phyloP scores from a whole-genome alignment of 1,140 invertebrate genomes.

The Dolichoris vasculosae region DNA sequence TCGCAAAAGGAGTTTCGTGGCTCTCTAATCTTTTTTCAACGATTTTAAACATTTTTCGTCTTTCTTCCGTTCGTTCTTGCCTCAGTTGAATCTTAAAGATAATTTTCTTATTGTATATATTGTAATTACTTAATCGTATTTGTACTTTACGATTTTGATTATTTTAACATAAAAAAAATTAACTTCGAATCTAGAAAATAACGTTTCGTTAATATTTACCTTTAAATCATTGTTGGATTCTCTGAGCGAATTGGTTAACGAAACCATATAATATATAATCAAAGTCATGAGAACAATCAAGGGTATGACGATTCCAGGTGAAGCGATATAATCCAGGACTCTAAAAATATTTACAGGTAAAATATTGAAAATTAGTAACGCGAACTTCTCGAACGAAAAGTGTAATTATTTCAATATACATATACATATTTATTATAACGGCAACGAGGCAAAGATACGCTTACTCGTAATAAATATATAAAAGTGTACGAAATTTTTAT shows the following conservation, averaged over 20 bases:
- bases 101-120: neutral
- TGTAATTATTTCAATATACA: no score
- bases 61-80: conserved; percentile 92
- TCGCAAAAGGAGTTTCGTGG: conserved; percentile 78
- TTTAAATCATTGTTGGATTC: conserved; percentile 85
- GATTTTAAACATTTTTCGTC: conserved; percentile 93
- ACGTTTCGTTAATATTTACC: conserved; percentile 28
- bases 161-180: no score
- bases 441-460: no score
- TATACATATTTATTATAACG: no score
- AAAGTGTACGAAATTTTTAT: no score
- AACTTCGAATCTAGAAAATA: neutral
- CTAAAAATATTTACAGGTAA: conserved; percentile 73
- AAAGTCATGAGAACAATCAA: conserved; percentile 91
- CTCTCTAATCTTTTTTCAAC: conserved; percentile 80
- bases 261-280: conserved; percentile 96
- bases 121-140: no score
- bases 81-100: conserved; percentile 82
- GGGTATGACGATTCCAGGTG: conserved; percentile 95
- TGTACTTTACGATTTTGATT: no score
- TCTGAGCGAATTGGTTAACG: conserved; percentile 89
- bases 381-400: neutral
- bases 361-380: neutral
- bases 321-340: conserved; percentile 88
- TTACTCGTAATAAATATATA: no score